These are phyloP conservation scores for Scyliorhinus canicula DNA, from an alignment of 2,797 vertebrate genomes.

Conservation along the genomic window DNA sequence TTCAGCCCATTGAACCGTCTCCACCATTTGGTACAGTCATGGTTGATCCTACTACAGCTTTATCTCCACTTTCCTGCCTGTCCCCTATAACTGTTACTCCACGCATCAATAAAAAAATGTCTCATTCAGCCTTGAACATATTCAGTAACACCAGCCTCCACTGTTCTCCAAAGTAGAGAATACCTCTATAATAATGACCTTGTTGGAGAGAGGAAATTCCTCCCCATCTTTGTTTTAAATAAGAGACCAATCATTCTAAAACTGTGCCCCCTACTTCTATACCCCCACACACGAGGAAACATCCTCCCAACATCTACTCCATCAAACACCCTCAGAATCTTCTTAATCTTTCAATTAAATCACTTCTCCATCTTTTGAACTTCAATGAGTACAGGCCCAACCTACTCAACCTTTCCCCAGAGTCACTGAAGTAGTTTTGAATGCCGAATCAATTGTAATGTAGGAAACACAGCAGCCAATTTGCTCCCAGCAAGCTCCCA, in stretches of 20 bases:
- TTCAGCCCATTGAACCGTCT: not conserved
- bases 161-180: not conserved
- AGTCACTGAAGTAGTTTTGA: not conserved
- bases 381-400: not conserved
- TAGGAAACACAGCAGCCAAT: not conserved
- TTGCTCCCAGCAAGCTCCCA: not conserved
- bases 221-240: not conserved
- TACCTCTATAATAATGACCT: not conserved
- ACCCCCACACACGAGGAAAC: no score
- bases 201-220: not conserved
- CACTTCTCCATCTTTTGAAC: not conserved
- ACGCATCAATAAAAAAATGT: not conserved
- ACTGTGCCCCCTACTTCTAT: not conserved
- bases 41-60: not conserved
- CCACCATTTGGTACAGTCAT: not conserved
- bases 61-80: not conserved
- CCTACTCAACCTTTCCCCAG: not conserved
- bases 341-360: not conserved
- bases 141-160: not conserved
- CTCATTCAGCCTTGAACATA: not conserved
- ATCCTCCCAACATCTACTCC: not conserved
- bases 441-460: not conserved
- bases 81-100: not conserved
- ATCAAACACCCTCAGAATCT: not conserved
- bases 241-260: not conserved